These are phyloP conservation scores for Brachyrhaphis roseni DNA, from an alignment of 2,797 vertebrate species.

Conservation along the genomic window DNA sequence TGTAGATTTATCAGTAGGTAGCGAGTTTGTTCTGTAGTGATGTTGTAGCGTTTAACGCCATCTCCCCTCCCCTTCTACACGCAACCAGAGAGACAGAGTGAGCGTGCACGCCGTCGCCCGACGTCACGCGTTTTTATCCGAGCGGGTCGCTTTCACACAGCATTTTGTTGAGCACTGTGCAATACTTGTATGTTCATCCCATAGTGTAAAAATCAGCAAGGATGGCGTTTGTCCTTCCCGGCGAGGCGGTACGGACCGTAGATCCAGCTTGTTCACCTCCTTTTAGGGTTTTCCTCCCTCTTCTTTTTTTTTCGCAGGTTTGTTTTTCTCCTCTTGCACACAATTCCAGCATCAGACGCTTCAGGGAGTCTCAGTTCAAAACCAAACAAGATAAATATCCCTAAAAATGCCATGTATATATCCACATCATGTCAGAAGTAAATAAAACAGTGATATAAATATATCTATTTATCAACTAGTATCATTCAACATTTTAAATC, in stretches of 20 bases:
- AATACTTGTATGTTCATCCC: constrained; percentile 85
- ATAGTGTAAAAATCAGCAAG: constrained; percentile 72
- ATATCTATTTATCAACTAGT: constrained; percentile 48
- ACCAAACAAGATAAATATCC: constrained; percentile 65
- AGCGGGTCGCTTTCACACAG: constrained; percentile 86
- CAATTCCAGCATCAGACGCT: constrained; percentile 77
- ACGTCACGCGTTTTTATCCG: constrained; percentile 34
- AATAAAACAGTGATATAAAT: constrained; percentile 70
- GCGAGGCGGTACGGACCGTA: constrained; percentile 70
- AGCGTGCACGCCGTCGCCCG: constrained; percentile 56
- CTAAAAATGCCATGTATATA: constrained; percentile 75
- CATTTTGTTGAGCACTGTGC: constrained; percentile 98
- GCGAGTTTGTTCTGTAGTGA: constrained; percentile 94
- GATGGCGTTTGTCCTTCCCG: constrained; percentile 64
- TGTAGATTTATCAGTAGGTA: constrained; percentile 95
- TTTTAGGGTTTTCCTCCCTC: constrained; percentile 64
- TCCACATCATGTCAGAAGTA: constrained; percentile 75
- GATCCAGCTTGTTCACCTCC: constrained; percentile 67
- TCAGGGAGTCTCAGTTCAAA: constrained; percentile 76
- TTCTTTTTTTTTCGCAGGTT: constrained; percentile 45
- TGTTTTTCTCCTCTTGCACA: constrained; percentile 71
- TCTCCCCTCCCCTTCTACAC: constrained; percentile 90
- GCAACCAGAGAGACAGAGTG: constrained; percentile 66
- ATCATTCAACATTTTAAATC: constrained; percentile 55
- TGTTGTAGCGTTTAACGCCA: constrained; percentile 91